Evolutionary conservation across 2,797 vertebrate genomes (phyloP), one percentile per base, ranked within the genome.

Genomic region (Catostomus latipinnis): DNA sequence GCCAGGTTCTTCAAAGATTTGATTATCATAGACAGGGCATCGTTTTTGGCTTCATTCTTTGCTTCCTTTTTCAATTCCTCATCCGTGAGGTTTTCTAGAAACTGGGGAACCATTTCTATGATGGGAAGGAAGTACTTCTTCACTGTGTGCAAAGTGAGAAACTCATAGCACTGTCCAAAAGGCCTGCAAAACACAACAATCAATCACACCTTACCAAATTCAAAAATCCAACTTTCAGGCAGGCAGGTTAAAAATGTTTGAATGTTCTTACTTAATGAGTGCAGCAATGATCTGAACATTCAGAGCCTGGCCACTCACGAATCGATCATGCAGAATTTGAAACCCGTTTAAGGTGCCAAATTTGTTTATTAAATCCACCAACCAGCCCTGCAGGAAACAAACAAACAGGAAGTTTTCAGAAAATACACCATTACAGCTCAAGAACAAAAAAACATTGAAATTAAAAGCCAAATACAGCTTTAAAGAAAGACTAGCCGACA

Each of bases 21-120:
- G 94, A 99, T 99, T 94, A 99, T 99, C 98, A 99, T 99, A 84
- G 98, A 99, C 91, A 99, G 93, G 91, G 98, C 98, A 92, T 99
- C 98, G 70, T 99, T 99, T 98, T 99, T 99, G 93, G 98, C 98
- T 97, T 99, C 98, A 91, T 99, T 99, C 93, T 99, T 99, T 87
- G 98, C 98, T 96, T 99, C 98, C 93, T 99, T 99, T 94, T 99
- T 99, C 87, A 99, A 93, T 92, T 99, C 98, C 92, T 99, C 98
- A 84, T 99, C 98, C 46, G 98, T 99, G 92, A 99, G 96, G 90
- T 99, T 99, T 96, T 99, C 98, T 93, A 99, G 95, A 95, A 99
- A 99, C 90, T 99, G 97, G 76, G 98, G 98, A 93, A 99, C 97
- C 97, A 99, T 99, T 94, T 99, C 98, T 92, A 99, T 98, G 93